phyloP scores from a whole-genome alignment of 2,797 vertebrate species.

The Protonibea diacanthus region DNA sequence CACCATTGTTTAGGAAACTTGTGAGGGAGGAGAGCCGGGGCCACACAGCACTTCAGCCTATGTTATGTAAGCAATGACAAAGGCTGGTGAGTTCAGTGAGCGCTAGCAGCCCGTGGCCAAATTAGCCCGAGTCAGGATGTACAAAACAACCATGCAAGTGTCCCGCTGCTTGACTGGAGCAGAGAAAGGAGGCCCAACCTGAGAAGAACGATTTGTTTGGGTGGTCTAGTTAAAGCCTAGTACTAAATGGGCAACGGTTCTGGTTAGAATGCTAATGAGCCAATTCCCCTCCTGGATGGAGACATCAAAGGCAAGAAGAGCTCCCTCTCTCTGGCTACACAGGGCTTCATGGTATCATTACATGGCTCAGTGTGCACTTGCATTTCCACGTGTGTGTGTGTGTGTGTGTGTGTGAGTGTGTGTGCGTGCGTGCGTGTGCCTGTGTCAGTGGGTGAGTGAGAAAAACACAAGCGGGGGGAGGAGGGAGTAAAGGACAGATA shows the following conservation, averaged over 20 bases:
- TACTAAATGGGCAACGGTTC: slow-evolving; percentile 77
- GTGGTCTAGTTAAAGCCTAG: slow-evolving; percentile 80
- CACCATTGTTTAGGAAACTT: slow-evolving; percentile 55
- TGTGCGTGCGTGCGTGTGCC: not conserved
- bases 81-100: slow-evolving; percentile 54
- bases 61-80: slow-evolving; percentile 62
- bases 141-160: slow-evolving; percentile 53
- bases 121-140: slow-evolving; percentile 54
- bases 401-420: not conserved
- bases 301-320: slow-evolving; percentile 79
- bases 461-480: slow-evolving; percentile 34
- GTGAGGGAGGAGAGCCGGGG: slow-evolving; percentile 30
- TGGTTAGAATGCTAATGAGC: slow-evolving; percentile 83
- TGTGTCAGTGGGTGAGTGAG: slow-evolving; percentile 9
- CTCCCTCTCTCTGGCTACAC: slow-evolving; percentile 58
- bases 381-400: slow-evolving; percentile 34
- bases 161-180: slow-evolving; percentile 56
- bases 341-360: slow-evolving; percentile 70
- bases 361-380: slow-evolving; percentile 51
- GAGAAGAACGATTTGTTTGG: slow-evolving; percentile 78
- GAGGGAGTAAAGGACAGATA: slow-evolving; percentile 20
- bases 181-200: slow-evolving; percentile 53
- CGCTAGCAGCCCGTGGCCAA: slow-evolving; percentile 61
- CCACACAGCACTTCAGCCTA: slow-evolving; percentile 13
- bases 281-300: slow-evolving; percentile 75